Evolutionary conservation across 1,140 invertebrate species (phyloP), one percentile per base, ranked within the genome.

Genomic region (Cataglyphis hispanica): DNA sequence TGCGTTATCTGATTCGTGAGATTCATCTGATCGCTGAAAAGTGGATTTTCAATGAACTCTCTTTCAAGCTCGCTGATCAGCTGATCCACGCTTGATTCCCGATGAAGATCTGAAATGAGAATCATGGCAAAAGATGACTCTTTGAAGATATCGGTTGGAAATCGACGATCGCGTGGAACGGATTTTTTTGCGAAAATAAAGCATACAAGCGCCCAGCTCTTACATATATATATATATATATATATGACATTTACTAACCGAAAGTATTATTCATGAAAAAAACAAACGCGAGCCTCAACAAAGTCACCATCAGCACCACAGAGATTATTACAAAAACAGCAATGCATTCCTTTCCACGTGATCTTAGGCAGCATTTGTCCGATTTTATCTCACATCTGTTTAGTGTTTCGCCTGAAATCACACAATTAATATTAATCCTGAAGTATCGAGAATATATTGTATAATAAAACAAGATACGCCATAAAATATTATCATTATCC

Each of bases 81-180:
- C 13, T 63, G 76, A 22, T 78, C 27, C 27, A 34, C 0, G 7
- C 4, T 31, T 53, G 63, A n/a, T 80, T 67, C 63, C 63, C 43
- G 43, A 13, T 56, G 63, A 31, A 43, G 16, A 58, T 2, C 78
- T 83, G 78, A 72, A 83, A 83, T 19, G 16, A 4, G 67, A 83
- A 72, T 81, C 13, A 46, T 31, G 53, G 27, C 27, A 40, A 69
- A 83, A 72, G 37, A 74, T 61, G 37, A 81, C 34, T 58, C 1
- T 58, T 70, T 11, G 50, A 58, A 25, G 27, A 74, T 37, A 40
- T 74, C 40, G 66, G 6, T 8, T 31, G 66, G 25, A 81, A 72
- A 43, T 81, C 56, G 50, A 6, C 25, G 66, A 34, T 7, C 40
- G 4, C 34, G 43, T 46, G 0, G 25, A 31, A 43, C 8, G 19